Base-by-base conservation (phyloP, 2,797 vertebrate genomes). In the Champsocephalus gunnari region DNA sequence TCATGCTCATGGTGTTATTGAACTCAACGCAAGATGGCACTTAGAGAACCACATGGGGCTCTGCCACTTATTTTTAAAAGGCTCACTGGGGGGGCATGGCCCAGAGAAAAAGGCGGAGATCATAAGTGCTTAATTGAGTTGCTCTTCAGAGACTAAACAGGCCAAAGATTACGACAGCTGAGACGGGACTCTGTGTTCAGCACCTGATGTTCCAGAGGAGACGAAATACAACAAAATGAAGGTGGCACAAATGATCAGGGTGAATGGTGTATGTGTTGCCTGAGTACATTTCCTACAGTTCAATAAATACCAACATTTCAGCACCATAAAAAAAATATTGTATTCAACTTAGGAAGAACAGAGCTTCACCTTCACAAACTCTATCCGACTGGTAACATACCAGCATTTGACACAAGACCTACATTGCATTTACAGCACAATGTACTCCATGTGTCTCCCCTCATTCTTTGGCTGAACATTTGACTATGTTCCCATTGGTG, bases 71-170 rank as follows among this genome's bases (percentile, higher is more conserved):
- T 58, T 78, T 84, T 80, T 60, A 45, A 81, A 77, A 81, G 56
- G 28, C 58, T 72, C 53, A 17, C 60, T 17, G 14, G 47, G 41
- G 21, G 21, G 45, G 53, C 19, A 54, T 17, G 41, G 49, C 41
- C 74, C 13, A 21, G 24, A 69, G 45, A 54, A 71, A 70, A 69
- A 45, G 41, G 48, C 2, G 12, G 19, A 49, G 48, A 34, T 71
- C n/a, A 50, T 7, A 51, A 19, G 62, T 58, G 38, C 76, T 82
- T 69, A 81, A 87, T 81, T 82, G 55, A 86, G 75, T 75, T 61
- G 57, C 68, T 73, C 73, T 64, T 67, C 34, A 45, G 55, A 75
- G 55, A 49, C 73, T 53, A 82, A 63, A 50, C 24, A 12, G 5
- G 55, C 62, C 19, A 48, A 79, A 79, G 67, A 55, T 69, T 65